Base-by-base conservation (phyloP, 1,140 invertebrate genomes). In the Lordiphosa mommai region DNA sequence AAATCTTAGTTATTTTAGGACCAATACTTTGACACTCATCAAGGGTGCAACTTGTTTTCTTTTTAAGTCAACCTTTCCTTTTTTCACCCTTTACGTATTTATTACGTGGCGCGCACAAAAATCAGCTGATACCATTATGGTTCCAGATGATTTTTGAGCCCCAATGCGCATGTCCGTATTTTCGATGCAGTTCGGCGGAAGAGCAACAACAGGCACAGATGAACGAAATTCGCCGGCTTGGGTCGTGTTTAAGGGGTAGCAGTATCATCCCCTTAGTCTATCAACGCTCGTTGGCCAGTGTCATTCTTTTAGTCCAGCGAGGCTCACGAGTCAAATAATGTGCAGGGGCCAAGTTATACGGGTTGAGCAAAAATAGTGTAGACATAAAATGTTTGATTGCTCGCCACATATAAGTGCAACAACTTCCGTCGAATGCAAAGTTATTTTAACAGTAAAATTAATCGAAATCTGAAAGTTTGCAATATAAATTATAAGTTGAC, bases 321-420 rank as follows among this genome's bases (percentile, higher is more conserved):
- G 27, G 40, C 40, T 43, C 27, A 10, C 16, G n/a, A 43, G 40
- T 43, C 20, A 8, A 10, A 43, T 10, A 20, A 43, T 29, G 40
- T 43, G 6, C 40, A 6, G 8, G 16, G 12, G 23, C 23, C 4
- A 27, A 27, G 10, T 13, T 23, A 43, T 29, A 29, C 40, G 40
- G 40, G 20, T 7, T 10, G 13, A 43, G 20, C 23, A 43, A n/a
- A 43, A 43, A 29, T 43, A 43, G 40, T 43, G 27, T 43, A 43
- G 40, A 43, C 10, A 43, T 43, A 29, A 43, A 43, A 23, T 17
- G 27, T 12, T 20, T 43, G 10, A 9, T 1, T 43, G 12, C 10
- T 13, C 10, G 12, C n/a, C n/a, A n/a, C n/a, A n/a, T n/a, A n/a
- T n/a, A n/a, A n/a, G n/a, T n/a, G n/a, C 6, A 13, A 41, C 6